Evolutionary conservation across 2,888 invertebrate genomes (phyloP), one percentile per base, ranked within the genome.

Genomic region (Drosophila tanythrix): DNA sequence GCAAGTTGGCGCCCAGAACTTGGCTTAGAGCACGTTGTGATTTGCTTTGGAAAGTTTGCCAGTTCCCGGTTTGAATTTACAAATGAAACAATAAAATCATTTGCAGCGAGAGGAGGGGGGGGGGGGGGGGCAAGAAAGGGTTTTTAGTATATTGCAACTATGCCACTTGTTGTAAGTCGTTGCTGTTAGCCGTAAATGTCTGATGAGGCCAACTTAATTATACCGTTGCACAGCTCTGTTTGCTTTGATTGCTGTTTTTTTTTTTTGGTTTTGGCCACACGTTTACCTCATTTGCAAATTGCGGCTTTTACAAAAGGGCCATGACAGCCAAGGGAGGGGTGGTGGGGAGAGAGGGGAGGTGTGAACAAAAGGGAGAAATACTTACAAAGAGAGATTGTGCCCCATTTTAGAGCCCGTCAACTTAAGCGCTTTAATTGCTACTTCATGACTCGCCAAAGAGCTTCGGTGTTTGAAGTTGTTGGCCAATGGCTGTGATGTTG

Each of bases 201-300:
- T 88, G 85, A 85, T 88, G 88, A 76, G 79, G 85, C 86, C 81
- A 89, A 76, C 73, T 89, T 86, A 86, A 86, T 86, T 86, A 86
- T 88, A 76, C 88, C 86, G 89, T 89, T 84, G 80, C 82, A 70
- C 52, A 70, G 65, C 73, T 67, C 89, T 82, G 77, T 81, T 85
- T 83, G 79, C 79, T 83, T 86, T 72, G 62, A 51, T 43, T 65
- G 60, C 46, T 48, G 51, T 40, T 50, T 46, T 48, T 43, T 27
- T 40, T 50, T 51, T 38, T 61, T 58, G 46, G 46, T 71, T 74
- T 68, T 74, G 72, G 72, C 67, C 72, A 79, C 61, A 74, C 71
- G 66, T 61, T 83, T 74, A 70, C 76, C 85, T 84, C 78, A 86
- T 89, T 83, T 82, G 77, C 90, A 85, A 89, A 85, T 88, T 79